phyloP scores from a whole-genome alignment of 2,797 vertebrate species.

The Gambusia yucatana region DNA sequence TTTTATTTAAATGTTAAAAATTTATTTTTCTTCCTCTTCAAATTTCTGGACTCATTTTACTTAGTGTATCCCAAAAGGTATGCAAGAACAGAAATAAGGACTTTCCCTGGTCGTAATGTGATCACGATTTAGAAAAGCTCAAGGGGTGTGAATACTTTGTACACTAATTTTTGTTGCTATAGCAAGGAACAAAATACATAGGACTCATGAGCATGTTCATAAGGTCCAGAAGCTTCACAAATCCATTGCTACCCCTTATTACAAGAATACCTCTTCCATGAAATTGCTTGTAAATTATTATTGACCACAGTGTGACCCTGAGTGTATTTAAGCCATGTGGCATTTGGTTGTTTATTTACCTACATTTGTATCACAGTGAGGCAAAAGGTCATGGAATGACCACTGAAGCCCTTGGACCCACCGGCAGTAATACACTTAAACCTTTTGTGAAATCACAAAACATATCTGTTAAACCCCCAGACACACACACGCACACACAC shows the following conservation, averaged over 20 bases:
- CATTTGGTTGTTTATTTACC: conserved; percentile 18
- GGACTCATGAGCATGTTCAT: background rate
- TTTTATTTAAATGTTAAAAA: background rate
- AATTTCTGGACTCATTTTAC: background rate
- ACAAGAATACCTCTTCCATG: conserved; percentile 33
- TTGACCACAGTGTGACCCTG: conserved; percentile 38
- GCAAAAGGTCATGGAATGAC: conserved; percentile 42
- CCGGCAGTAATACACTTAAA: conserved; percentile 44
- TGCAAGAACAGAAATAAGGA: background rate
- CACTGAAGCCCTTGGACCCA: conserved; percentile 37
- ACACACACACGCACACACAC: background rate
- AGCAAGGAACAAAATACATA: background rate
- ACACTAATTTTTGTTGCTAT: background rate
- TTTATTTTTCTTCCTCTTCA: background rate
- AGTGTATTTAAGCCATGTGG: conserved; percentile 2
- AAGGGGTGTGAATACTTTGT: background rate
- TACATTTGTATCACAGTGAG: conserved; percentile 34
- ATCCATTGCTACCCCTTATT: conserved; percentile 13
- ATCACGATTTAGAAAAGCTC: background rate
- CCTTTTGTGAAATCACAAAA: conserved; percentile 34
- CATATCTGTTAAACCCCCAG: conserved; percentile 4
- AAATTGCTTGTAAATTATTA: conserved; percentile 37
- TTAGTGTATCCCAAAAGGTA: background rate
- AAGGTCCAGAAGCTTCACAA: background rate
- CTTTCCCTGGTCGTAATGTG: background rate